Evolutionary conservation across 2,113 vertebrate genomes (phyloP).

Genomic region (Corvus moneduloides): DNA sequence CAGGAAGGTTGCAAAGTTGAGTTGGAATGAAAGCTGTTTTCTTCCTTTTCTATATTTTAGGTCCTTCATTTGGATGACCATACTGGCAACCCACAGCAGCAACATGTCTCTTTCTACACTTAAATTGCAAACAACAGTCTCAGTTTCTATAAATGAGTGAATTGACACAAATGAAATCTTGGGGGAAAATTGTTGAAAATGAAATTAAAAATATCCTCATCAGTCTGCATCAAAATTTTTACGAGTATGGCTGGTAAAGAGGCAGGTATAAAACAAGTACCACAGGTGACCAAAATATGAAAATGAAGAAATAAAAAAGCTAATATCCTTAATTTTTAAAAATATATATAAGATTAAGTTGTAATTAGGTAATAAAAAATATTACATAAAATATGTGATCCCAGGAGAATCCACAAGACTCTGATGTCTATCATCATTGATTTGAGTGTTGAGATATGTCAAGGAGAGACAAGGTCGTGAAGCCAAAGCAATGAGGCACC

Average conservation of each 20-base stretch:
- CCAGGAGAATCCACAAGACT: neutral
- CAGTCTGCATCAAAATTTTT: neutral
- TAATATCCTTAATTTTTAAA: neutral
- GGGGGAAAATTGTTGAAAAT: neutral
- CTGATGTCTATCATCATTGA: neutral
- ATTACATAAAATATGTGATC: neutral
- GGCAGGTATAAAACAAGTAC: neutral
- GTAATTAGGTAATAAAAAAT: neutral
- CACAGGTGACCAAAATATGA: neutral
- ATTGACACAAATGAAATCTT: neutral
- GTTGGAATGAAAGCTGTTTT: neutral
- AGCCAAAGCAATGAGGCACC: neutral
- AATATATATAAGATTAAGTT: neutral
- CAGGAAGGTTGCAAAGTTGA: neutral
- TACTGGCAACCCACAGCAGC: neutral
- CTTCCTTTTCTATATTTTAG: neutral
- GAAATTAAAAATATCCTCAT: neutral
- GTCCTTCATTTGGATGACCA: neutral
- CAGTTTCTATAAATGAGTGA: accelerated
- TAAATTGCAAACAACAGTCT: neutral
- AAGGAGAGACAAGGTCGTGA: neutral
- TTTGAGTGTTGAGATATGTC: neutral
- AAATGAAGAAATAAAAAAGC: neutral
- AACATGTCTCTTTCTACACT: neutral
- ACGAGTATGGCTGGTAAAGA: neutral